Evolutionary conservation across 2,113 vertebrate genomes (phyloP).

Genomic region (Leucopsar rothschildi): DNA sequence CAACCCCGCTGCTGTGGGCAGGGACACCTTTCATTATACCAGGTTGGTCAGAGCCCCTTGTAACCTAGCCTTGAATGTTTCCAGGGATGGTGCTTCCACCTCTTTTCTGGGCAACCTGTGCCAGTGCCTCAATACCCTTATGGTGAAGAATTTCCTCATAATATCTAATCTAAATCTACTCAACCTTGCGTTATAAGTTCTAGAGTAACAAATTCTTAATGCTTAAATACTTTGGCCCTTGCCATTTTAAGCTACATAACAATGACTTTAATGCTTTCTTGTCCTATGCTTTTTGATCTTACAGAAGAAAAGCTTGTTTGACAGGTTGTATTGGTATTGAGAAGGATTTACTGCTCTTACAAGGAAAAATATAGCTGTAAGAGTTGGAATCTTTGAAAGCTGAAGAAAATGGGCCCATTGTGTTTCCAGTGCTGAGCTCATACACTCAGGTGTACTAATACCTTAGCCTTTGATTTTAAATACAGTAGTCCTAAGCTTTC

Average conservation of each 20-base stretch:
- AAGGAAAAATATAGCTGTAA: not conserved
- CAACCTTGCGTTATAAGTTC: not conserved
- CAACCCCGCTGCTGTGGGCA: not conserved
- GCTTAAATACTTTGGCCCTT: not conserved
- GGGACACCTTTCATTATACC: not conserved
- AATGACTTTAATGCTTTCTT: not conserved
- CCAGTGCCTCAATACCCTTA: not conserved
- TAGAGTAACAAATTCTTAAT: not conserved
- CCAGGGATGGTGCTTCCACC: not conserved
- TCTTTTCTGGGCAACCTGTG: not conserved
- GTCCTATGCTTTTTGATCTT: not conserved
- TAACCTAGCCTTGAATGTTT: not conserved
- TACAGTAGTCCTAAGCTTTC: not conserved
- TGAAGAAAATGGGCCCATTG: not conserved
- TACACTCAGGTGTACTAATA: not conserved
- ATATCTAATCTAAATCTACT: not conserved
- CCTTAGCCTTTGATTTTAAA: not conserved
- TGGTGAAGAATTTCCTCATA: not conserved
- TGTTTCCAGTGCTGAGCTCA: fast-evolving
- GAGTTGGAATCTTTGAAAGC: fast-evolving
- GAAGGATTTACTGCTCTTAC: not conserved
- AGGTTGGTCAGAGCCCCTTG: not conserved
- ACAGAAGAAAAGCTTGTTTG: not conserved
- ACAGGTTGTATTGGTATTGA: not conserved
- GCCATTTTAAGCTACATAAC: not conserved